Base-by-base conservation (phyloP, 2,888 invertebrate genomes). In the Ashinkailepas kermadecensis region DNA sequence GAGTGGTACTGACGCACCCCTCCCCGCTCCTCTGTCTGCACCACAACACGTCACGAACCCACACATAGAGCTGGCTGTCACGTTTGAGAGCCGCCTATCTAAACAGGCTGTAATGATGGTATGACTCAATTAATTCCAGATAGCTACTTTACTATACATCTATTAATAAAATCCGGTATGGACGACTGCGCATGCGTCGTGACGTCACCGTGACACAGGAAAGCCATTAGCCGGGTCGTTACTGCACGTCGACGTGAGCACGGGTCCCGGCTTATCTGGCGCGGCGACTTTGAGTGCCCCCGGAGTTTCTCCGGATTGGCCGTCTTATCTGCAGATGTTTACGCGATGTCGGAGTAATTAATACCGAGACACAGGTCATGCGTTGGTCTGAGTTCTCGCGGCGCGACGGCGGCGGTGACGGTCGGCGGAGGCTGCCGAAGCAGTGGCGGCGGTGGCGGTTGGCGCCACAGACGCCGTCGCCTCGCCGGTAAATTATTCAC, bases 111-210 rank as follows among this genome's bases (percentile, higher is more conserved):
- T 74, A 74, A 74, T 74, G 56, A 74, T 56, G 74, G 74, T 56
- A 74, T 74, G 74, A 74, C 74, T 74, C 74, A 74, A 74, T 74
- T 74, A 74, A 56, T 74, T 74, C 56, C 74, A 18, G 74, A 74
- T 74, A 74, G 74, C 74, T 21, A 21, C 54, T 56, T 56, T 21
- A 56, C 54, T 74, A 74, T 54, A 56, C 74, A 21, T 15, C 74
- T 54, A 56, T 74, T 56, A 56, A 56, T 74, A 74, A 74, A 74
- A 56, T 56, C 18, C 74, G 11, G 56, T 74, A 74, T 74, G 56
- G 23, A 21, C 23, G 54, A 54, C 54, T 74, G 74, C 74, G 56
- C 74, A 54, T 56, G 54, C 74, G 74, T 21, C 54, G 56, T 74
- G 74, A 74, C 74, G 74, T 74, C 74, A 74, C 56, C 15, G 21